These are phyloP conservation scores for Lytechinus variegatus DNA, from an alignment of 35 echinoderm and acorn worm genomes.

Conservation along the genomic window DNA sequence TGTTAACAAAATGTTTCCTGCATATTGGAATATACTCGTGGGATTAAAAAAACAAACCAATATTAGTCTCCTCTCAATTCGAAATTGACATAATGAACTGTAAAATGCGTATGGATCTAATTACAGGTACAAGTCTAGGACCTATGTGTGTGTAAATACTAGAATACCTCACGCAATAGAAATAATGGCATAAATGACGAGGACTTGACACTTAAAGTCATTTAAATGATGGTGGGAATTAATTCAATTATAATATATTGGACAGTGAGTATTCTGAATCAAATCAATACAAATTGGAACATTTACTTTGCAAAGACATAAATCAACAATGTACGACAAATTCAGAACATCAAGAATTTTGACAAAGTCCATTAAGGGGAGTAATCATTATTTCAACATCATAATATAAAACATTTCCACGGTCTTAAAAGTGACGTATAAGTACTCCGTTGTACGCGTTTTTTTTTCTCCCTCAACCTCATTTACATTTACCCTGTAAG, in stretches of 20 bases:
- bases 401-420: constrained; percentile 16
- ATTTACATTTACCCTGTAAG: constrained; percentile 50
- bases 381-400: not conserved
- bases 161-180: not conserved
- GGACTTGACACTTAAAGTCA: not conserved
- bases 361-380: not conserved
- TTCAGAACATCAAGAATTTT: not conserved
- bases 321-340: not conserved
- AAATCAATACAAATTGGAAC: not conserved
- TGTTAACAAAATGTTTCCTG: no score
- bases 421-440: constrained; percentile 5
- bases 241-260: not conserved
- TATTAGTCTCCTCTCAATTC: not conserved
- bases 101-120: not conserved
- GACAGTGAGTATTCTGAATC: not conserved
- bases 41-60: not conserved
- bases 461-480: constrained; percentile 24
- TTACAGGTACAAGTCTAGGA: not conserved
- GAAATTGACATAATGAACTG: not conserved
- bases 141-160: not conserved
- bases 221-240: not conserved
- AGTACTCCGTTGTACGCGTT: constrained; percentile 25
- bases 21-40: not conserved
- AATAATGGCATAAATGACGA: not conserved
- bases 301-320: not conserved